These are phyloP conservation scores for Ophraella communa DNA, from an alignment of 2,888 invertebrate species.

Conservation along the genomic window DNA sequence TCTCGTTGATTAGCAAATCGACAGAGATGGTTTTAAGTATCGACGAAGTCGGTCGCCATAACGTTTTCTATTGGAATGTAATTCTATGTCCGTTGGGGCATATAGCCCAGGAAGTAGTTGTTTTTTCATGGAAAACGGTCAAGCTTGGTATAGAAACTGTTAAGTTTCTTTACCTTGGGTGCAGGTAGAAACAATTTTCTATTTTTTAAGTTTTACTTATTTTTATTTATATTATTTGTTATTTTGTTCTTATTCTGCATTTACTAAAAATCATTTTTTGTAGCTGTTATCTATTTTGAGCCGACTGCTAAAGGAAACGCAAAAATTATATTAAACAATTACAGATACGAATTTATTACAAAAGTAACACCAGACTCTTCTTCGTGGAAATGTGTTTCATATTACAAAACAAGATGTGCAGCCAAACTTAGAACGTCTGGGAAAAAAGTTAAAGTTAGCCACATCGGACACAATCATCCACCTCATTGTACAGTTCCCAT, in stretches of 20 bases:
- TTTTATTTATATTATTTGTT: neutral
- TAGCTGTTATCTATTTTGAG: constrained; percentile 43
- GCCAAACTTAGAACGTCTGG: constrained; percentile 41
- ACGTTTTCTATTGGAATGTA: no score
- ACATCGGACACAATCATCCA: constrained; percentile 43
- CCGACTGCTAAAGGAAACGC: constrained; percentile 43
- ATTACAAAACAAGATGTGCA: constrained; percentile 44
- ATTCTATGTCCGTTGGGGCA: no score
- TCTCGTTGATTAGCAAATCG: no score
- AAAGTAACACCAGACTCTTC: constrained; percentile 16
- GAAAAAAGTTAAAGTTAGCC: constrained; percentile 28
- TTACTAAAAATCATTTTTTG: constrained; percentile 17
- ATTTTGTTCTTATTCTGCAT: neutral
- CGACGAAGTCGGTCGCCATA: no score
- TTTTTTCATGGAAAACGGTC: no score
- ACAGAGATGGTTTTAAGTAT: no score
- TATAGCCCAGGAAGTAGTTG: no score
- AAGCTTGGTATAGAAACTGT: no score
- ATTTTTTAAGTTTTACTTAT: no score
- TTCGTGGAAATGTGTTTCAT: constrained; percentile 44
- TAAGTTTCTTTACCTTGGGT: no score
- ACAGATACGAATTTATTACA: constrained; percentile 38
- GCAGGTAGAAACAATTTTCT: no score
- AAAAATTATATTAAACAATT: constrained; percentile 42
- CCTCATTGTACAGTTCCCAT: constrained; percentile 17